Evolutionary conservation across 2,113 vertebrate species (phyloP).

Genomic region (Chaetura pelagica): DNA sequence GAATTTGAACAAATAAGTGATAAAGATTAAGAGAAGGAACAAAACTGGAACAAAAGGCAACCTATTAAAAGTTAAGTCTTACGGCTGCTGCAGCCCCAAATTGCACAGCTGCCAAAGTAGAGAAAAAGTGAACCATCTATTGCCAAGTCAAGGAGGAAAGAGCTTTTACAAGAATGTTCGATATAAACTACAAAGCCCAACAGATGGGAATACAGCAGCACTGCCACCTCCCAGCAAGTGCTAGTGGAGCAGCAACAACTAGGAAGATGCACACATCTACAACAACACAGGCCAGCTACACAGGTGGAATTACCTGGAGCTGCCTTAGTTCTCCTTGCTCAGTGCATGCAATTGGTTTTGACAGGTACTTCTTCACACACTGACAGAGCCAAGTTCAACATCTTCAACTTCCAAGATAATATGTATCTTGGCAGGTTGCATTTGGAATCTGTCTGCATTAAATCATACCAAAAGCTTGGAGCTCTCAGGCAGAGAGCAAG

Average conservation of each 20-base stretch:
- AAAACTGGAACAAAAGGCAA: neutral
- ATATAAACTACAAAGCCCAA: neutral
- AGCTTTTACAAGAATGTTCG: neutral
- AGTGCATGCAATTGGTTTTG: neutral
- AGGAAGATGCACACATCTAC: rapidly evolving
- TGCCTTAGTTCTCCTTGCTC: rapidly evolving
- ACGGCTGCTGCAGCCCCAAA: neutral
- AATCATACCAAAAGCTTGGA: neutral
- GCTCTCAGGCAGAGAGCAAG: neutral
- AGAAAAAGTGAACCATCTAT: neutral
- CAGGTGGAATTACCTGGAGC: neutral
- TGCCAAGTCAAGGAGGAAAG: neutral
- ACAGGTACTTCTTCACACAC: neutral
- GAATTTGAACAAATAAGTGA: neutral
- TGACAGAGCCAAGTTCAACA: constrained; percentile 6
- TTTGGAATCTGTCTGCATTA: constrained; percentile 15
- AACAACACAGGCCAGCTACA: rapidly evolving
- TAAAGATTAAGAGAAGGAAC: neutral
- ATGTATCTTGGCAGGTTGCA: neutral
- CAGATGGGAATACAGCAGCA: rapidly evolving
- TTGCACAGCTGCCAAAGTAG: neutral
- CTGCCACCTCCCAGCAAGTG: rapidly evolving
- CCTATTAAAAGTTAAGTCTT: neutral
- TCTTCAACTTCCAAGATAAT: neutral
- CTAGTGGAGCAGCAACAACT: neutral